Evolutionary conservation across 2,888 invertebrate genomes (phyloP).

Genomic region (Urechis unicinctus): DNA sequence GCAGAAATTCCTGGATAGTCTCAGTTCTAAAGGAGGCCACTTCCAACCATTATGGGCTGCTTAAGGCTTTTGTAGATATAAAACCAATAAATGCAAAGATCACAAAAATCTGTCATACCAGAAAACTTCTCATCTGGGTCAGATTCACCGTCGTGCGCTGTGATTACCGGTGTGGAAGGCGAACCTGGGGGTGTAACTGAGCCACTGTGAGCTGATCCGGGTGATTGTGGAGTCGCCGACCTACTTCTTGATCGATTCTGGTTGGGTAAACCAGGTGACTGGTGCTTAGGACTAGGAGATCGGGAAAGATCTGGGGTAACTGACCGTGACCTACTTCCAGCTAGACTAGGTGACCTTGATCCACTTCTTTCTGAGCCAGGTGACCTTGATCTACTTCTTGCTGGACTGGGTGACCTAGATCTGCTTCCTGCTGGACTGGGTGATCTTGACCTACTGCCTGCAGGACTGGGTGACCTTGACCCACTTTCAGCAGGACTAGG

Average conservation of each 20-base stretch:
- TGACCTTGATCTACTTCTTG: background rate
- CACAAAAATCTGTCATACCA: no score
- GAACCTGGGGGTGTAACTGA: constrained; percentile 15
- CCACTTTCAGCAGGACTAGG: constrained; percentile 21
- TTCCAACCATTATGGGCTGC: no score
- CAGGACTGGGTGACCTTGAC: constrained; percentile 22
- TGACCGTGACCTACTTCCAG: background rate
- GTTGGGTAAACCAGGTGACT: constrained; percentile 5
- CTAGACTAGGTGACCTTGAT: background rate
- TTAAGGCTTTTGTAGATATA: no score
- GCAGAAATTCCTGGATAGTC: no score
- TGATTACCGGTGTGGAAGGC: background rate
- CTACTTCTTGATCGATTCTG: constrained; percentile 9
- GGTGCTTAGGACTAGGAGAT: background rate
- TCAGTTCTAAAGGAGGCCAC: no score
- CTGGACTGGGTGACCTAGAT: constrained; percentile 21
- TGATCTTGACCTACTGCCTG: constrained; percentile 15
- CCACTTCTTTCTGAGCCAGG: background rate
- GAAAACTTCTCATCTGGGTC: background rate
- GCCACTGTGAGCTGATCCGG: constrained; percentile 12
- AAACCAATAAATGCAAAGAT: no score
- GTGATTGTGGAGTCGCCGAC: constrained; percentile 6
- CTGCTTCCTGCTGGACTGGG: constrained; percentile 24
- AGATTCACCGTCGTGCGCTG: constrained; percentile 1
- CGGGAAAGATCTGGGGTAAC: background rate